Conservation (phyloP, 1,140 invertebrate genomes). For the Pogonognathellus flavescens region DNA sequence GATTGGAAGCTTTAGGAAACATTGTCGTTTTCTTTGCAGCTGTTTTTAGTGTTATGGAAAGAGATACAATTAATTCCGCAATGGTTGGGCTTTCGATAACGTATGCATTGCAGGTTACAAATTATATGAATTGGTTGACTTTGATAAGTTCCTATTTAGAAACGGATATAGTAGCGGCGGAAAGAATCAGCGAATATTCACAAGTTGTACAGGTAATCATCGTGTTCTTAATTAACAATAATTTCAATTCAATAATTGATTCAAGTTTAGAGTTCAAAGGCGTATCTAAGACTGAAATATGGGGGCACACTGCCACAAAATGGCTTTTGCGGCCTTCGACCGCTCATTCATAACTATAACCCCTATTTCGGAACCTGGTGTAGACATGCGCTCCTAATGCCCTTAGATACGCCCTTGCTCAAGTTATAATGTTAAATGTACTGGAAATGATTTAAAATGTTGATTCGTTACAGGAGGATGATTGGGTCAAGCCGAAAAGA, state of each 20-base stretch:
- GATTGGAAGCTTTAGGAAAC: conserved; percentile 93
- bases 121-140: conserved; percentile 76
- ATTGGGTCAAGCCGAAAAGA: conserved; percentile 75
- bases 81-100: conserved; percentile 90
- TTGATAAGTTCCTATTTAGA: conserved; percentile 77
- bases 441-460: not conserved
- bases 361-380: too few relatives aligned
- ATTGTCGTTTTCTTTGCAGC: conserved; percentile 91
- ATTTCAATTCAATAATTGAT: not conserved
- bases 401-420: too few relatives aligned
- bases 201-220: not conserved
- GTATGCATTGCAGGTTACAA: conserved; percentile 83
- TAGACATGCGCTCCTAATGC: too few relatives aligned
- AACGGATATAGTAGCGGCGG: conserved; percentile 78
- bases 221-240: not conserved
- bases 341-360: too few relatives aligned
- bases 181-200: conserved; percentile 76
- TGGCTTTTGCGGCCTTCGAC: too few relatives aligned
- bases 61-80: conserved; percentile 79
- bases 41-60: conserved; percentile 85
- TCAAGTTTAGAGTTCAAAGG: too few relatives aligned
- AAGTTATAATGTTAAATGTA: too few relatives aligned
- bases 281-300: too few relatives aligned
- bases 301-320: too few relatives aligned
- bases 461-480: conserved; percentile 74